Evolutionary conservation across 1,140 invertebrate genomes (phyloP).

Genomic region (Grapholita molesta): DNA sequence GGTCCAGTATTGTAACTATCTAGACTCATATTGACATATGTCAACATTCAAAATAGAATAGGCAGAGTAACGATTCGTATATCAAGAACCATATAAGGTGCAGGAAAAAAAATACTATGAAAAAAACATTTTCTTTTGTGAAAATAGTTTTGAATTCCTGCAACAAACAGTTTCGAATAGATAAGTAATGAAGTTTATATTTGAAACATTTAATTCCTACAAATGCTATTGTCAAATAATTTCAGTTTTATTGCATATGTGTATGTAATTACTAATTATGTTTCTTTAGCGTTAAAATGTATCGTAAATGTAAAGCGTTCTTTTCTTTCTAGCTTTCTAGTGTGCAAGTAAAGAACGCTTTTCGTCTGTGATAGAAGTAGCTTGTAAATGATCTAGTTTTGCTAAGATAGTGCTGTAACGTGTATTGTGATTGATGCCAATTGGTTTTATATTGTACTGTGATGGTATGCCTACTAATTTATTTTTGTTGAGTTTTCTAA

Average conservation of each 20-base stretch:
- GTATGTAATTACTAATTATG: not conserved
- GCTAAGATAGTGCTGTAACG: constrained; percentile 21
- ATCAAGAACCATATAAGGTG: not conserved
- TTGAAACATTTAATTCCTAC: not conserved
- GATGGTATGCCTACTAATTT: constrained; percentile 24
- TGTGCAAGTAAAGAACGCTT: not conserved
- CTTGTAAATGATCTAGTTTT: constrained; percentile 34
- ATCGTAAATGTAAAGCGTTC: not conserved
- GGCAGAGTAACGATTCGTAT: not conserved
- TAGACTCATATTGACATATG: not conserved
- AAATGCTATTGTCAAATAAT: not conserved
- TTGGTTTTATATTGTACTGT: constrained; percentile 23
- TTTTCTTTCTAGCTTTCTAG: not conserved
- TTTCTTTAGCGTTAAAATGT: not conserved
- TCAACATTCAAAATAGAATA: not conserved
- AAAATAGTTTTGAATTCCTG: no score
- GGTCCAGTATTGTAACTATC: not conserved
- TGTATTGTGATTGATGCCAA: constrained; percentile 16
- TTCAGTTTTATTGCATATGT: not conserved
- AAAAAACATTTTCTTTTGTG: no score
- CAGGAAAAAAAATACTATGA: no score
- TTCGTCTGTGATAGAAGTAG: constrained; percentile 38
- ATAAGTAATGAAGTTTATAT: no score
- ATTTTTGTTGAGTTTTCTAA: constrained; percentile 20
- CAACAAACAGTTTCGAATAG: no score